Conservation (phyloP, 1,140 invertebrate species). For the Druon quercuslanigerum region DNA sequence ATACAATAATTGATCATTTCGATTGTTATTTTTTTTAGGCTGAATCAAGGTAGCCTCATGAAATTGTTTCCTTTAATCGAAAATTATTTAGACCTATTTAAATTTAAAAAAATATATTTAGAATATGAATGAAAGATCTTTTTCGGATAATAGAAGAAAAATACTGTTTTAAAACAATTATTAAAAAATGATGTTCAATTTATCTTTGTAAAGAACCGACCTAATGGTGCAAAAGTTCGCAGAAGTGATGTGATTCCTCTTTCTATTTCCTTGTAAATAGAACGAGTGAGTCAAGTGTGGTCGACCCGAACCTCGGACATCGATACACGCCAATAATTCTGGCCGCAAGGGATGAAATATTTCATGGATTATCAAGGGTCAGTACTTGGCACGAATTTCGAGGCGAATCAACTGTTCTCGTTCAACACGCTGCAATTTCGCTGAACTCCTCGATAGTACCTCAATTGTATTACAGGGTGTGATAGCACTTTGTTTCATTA, state of each 20-base stretch:
- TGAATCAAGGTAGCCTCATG: too few relatives aligned
- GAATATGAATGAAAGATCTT: too few relatives aligned
- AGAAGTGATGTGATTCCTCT: slow-evolving; percentile 8
- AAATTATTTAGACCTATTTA: too few relatives aligned
- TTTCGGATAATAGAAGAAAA: too few relatives aligned
- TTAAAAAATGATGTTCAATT: not conserved
- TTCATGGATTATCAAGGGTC: slow-evolving; percentile 29
- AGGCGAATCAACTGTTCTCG: slow-evolving; percentile 1
- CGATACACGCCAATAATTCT: slow-evolving; percentile 22
- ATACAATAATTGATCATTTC: too few relatives aligned
- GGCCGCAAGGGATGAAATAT: slow-evolving; percentile 29
- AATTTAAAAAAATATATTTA: too few relatives aligned
- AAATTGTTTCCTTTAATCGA: too few relatives aligned
- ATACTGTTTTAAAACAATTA: too few relatives aligned
- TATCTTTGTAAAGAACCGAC: not conserved
- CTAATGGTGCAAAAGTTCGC: slow-evolving; percentile 7
- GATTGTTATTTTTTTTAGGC: too few relatives aligned
- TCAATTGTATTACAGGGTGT: not conserved
- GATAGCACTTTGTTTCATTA: not conserved
- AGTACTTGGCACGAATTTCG: slow-evolving; percentile 27
- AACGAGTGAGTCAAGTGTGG: slow-evolving; percentile 26
- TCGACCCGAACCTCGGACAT: slow-evolving; percentile 27
- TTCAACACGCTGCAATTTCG: slow-evolving; percentile 11
- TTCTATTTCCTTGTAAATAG: slow-evolving; percentile 28
- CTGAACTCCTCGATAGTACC: not conserved